phyloP scores from a whole-genome alignment of 2,888 invertebrate species.

The Noctuana brunneofusca region DNA sequence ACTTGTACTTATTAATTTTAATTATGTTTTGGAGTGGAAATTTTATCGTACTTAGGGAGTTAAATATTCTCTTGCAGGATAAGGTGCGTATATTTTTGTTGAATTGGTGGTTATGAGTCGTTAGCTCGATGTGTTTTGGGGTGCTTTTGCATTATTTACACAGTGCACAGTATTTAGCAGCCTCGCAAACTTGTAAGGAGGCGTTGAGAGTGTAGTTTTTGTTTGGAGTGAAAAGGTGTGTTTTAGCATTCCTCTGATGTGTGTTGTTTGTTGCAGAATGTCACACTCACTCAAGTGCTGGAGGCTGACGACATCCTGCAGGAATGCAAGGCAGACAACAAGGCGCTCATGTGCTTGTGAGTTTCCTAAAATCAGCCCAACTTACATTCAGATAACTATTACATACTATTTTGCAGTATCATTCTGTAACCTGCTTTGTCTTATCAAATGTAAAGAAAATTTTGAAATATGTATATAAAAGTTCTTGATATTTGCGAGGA shows the following conservation, averaged over 20 bases:
- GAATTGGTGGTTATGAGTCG: slow-evolving; percentile 71
- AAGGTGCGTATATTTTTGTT: slow-evolving; percentile 84
- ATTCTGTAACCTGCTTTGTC: slow-evolving; percentile 5
- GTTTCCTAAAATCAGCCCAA: slow-evolving; percentile 68
- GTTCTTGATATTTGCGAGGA: not conserved
- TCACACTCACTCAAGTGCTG: slow-evolving; percentile 93
- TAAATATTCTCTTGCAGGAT: slow-evolving; percentile 89
- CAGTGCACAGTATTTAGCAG: not conserved
- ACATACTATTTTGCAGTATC: slow-evolving; percentile 18
- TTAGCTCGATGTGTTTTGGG: slow-evolving; percentile 36
- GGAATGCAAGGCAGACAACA: slow-evolving; percentile 96
- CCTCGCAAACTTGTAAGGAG: slow-evolving; percentile 4
- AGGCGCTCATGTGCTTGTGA: slow-evolving; percentile 95
- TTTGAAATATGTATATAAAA: not conserved
- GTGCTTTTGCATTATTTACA: slow-evolving; percentile 5
- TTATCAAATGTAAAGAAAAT: not conserved
- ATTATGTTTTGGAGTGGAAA: slow-evolving; percentile 94
- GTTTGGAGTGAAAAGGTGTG: not conserved
- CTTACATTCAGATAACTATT: not conserved
- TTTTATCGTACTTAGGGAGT: slow-evolving; percentile 87
- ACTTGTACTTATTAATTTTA: slow-evolving; percentile 72
- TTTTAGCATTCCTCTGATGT: not conserved
- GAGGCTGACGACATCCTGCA: slow-evolving; percentile 97
- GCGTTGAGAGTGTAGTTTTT: not conserved
- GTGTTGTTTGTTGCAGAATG: slow-evolving; percentile 86